A percentile compares a stretch with the other conserved stretches of the same genome.
phyloP scores from a whole-genome alignment of 2,888 invertebrate species.

The Cephus spinipes region DNA sequence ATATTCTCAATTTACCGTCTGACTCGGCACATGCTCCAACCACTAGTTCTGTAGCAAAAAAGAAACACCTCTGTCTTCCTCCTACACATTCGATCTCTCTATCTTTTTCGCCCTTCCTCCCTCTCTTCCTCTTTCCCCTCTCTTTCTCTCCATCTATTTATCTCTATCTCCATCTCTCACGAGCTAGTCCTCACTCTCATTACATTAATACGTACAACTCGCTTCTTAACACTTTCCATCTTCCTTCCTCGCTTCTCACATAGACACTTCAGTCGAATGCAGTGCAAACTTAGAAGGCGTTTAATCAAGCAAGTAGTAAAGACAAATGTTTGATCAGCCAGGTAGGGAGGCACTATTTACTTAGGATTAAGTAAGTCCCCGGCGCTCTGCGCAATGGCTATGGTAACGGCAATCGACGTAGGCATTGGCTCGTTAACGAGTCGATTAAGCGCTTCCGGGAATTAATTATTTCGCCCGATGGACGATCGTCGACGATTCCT shows the following conservation, averaged over 20 bases:
- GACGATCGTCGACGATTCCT: too few relatives aligned
- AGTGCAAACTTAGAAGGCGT: slow-evolving; percentile 50
- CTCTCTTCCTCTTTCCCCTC: slow-evolving; percentile 9
- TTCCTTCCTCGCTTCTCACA: too few relatives aligned
- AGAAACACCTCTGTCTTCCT: not conserved
- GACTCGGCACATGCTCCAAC: slow-evolving; percentile 25
- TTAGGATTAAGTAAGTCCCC: slow-evolving; percentile 51
- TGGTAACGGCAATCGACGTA: slow-evolving; percentile 19
- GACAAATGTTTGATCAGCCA: slow-evolving; percentile 65
- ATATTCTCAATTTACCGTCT: slow-evolving; percentile 32
- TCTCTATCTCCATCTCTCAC: not conserved
- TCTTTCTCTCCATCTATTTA: slow-evolving; percentile 7
- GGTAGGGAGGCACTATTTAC: slow-evolving; percentile 49
- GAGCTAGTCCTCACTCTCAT: too few relatives aligned
- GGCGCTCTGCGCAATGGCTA: slow-evolving; percentile 2
- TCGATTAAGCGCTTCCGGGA: slow-evolving; percentile 23
- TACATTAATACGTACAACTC: too few relatives aligned
- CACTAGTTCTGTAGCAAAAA: slow-evolving; percentile 3
- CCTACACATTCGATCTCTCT: slow-evolving; percentile 1
- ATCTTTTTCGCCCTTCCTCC: slow-evolving; percentile 15
- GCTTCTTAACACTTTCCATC: too few relatives aligned
- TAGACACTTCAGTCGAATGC: slow-evolving; percentile 27
- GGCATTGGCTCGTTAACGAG: slow-evolving; percentile 25
- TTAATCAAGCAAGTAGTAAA: slow-evolving; percentile 63
- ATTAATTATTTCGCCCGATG: too few relatives aligned